Base-by-base conservation (phyloP, 2,888 invertebrate species). In the Himalopsyche tibetana region DNA sequence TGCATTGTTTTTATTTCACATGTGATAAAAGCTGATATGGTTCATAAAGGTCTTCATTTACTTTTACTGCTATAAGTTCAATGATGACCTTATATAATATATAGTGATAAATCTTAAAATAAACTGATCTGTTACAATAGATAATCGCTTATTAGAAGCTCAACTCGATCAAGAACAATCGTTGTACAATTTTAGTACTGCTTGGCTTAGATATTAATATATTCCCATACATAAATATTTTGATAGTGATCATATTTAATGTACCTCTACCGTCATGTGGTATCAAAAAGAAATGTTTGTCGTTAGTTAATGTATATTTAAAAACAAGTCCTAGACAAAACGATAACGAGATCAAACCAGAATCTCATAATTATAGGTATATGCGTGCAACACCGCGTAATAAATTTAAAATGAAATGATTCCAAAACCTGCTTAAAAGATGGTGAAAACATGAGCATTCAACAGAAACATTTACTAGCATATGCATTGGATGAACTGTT, bases 401-500 rank as follows among this genome's bases (percentile, higher is more conserved):
- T 42, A 42, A 42, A 19, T 80, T 80, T 17, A 80, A 28, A 19
- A 80, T 40, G n/a, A 80, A 42, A 80, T 80, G 42, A 80, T 80
- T 80, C 19, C 51, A 80, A 79, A 79, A 79, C 84, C 51, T 84
- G 84, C 38, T 84, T 80, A 55, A 55, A 36, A 80, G 80, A 79
- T 40, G 19, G 55, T 80, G 55, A 56, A 74, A 74, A 82, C 63
- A 82, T 38, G 79, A 80, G 79, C 84, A 84, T 84, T 84, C 84
- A 84, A 80, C 19, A 15, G 51, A 74, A 84, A 84, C 84, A 84
- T 84, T 79, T 80, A 84, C 84, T 84, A 84, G 79, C 84, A 84
- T 84, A 80, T 40, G 42, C 83, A 56, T 79, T 80, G 8, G 69
- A 55, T 84, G 79, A 74, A 79, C 19, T 84, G 79, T 28, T 45